A percentile compares a stretch with the other conserved stretches of the same genome.
Conservation (phyloP, 2,797 vertebrate species). For the Schizopygopsis pylzovi region DNA sequence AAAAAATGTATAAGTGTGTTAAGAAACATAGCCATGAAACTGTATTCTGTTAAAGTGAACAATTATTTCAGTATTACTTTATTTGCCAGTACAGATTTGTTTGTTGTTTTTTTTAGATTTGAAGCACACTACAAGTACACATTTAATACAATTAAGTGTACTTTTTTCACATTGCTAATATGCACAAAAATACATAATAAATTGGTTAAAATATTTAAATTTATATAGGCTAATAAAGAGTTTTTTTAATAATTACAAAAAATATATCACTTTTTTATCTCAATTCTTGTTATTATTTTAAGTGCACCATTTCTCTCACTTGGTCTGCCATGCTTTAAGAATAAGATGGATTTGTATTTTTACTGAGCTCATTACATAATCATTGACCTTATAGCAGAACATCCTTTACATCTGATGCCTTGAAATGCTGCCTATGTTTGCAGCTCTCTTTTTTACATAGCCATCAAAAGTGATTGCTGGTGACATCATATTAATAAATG, state of each 20-base stretch:
- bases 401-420: neutral
- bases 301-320: neutral
- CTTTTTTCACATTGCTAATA: neutral
- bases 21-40: no score
- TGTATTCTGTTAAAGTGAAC: no score
- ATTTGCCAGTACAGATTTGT: no score
- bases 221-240: neutral
- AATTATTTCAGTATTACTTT: no score
- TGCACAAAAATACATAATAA: neutral
- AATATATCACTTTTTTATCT: no score
- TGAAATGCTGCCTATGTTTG: neutral
- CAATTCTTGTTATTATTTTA: neutral
- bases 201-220: neutral
- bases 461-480: constrained; percentile 41
- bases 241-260: neutral
- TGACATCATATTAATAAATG: constrained; percentile 54
- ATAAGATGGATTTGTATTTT: neutral
- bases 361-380: neutral
- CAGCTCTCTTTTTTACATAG: constrained; percentile 13
- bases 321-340: neutral
- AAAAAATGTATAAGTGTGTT: no score
- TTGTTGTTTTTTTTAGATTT: no score
- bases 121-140: no score
- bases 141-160: neutral
- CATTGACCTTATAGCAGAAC: neutral